Conservation (phyloP, 2,888 invertebrate genomes). For the Muschampia plurimacula region DNA sequence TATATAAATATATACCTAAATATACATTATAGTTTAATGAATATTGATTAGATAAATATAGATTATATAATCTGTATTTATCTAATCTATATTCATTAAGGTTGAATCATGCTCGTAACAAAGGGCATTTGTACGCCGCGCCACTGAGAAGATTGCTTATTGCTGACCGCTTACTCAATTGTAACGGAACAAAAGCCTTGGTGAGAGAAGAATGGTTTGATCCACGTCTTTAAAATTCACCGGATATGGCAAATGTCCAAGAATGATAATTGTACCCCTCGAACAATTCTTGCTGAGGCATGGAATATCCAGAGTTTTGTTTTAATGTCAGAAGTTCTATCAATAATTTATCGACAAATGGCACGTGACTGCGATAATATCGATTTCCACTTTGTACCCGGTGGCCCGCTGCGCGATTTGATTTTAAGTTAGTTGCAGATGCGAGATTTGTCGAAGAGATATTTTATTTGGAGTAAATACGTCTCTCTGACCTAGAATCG, state of each 20-base stretch:
- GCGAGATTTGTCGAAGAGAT: constrained; percentile 14
- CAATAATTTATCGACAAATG: constrained; percentile 31
- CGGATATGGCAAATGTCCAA: constrained; percentile 23
- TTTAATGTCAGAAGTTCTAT: constrained; percentile 37
- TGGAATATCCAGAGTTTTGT: constrained; percentile 21
- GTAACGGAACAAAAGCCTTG: constrained; percentile 9
- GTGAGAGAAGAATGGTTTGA: constrained; percentile 9
- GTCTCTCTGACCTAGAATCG: not conserved
- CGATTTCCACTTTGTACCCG: constrained; percentile 25
- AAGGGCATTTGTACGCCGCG: not conserved
- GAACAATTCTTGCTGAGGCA: constrained; percentile 7
- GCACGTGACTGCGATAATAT: constrained; percentile 28
- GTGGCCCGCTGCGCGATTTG: constrained; percentile 11
- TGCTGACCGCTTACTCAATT: constrained; percentile 6
- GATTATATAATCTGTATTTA: not conserved
- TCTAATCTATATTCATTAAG: not conserved
- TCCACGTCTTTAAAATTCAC: constrained; percentile 17
- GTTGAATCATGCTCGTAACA: constrained; percentile 6
- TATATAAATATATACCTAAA: too few relatives aligned
- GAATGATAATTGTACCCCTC: constrained; percentile 24
- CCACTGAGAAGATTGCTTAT: not conserved
- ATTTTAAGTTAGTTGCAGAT: constrained; percentile 10
- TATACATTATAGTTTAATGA: too few relatives aligned
- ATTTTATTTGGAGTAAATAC: constrained; percentile 4
- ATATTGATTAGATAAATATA: too few relatives aligned